Percentiles rank a stretch among this genome's conserved stretches.
These are phyloP conservation scores for Apis laboriosa DNA, from an alignment of 1,140 invertebrate species.

Conservation along the genomic window DNA sequence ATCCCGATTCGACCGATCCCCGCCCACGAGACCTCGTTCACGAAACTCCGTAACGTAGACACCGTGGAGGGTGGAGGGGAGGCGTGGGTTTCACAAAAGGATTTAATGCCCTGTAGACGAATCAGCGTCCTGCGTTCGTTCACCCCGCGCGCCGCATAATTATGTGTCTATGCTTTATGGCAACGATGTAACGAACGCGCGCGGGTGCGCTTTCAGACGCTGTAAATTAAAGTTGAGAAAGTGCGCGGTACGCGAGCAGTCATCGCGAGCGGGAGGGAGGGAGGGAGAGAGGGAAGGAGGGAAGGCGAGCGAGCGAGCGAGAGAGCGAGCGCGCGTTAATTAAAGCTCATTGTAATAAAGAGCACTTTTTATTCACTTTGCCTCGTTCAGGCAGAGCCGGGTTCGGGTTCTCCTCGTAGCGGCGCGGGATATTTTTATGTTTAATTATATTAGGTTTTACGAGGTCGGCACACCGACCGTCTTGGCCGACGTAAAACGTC, in stretches of 20 bases:
- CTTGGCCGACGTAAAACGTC: slow-evolving; percentile 62
- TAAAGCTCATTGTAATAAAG: slow-evolving; percentile 78
- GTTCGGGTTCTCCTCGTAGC: slow-evolving; percentile 17
- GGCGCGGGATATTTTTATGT: slow-evolving; percentile 69
- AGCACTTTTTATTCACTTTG: slow-evolving; percentile 72
- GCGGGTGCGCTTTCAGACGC: slow-evolving; percentile 63
- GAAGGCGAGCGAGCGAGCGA: not conserved
- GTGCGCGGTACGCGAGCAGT: slow-evolving; percentile 64
- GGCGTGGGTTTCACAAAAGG: slow-evolving; percentile 39
- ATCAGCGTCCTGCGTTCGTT: slow-evolving; percentile 60
- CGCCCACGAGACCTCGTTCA: not conserved
- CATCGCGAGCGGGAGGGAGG: slow-evolving; percentile 56
- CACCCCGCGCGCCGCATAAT: slow-evolving; percentile 65
- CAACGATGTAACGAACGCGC: slow-evolving; percentile 56
- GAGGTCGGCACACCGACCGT: slow-evolving; percentile 59
- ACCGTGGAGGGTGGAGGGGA: not conserved
- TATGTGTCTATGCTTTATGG: slow-evolving; percentile 72
- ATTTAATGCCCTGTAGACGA: slow-evolving; percentile 54
- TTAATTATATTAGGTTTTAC: slow-evolving; percentile 73
- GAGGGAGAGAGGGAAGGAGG: slow-evolving; percentile 8
- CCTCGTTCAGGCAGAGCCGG: slow-evolving; percentile 55
- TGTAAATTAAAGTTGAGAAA: slow-evolving; percentile 75
- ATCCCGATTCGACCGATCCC: not conserved
- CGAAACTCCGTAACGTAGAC: not conserved
- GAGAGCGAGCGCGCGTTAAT: slow-evolving; percentile 66